Evolutionary conservation across 2,113 vertebrate species (phyloP), one percentile per base, ranked within the genome.

Genomic region (Microcebus griseorufus): DNA sequence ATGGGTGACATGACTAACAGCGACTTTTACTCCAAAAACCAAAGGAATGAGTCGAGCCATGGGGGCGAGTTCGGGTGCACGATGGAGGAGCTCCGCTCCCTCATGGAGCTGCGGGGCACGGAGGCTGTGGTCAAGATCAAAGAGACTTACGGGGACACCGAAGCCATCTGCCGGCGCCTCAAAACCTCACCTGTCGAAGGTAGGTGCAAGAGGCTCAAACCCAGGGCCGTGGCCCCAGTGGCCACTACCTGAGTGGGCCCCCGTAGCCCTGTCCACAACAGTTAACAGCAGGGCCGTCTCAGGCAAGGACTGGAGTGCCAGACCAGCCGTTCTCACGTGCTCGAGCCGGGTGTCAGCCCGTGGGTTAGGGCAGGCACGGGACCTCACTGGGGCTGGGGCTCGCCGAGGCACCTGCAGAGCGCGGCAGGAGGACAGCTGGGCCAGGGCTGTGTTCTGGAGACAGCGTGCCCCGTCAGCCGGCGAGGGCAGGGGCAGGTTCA

Each of bases 1-100:
- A 99, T 99, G 99, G 99, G 99, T 99, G 99, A 99, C 99, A 99
- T 99, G 99, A 99, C 99, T 90, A 99, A 99, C 98, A 99, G 99
- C 60, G 99, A 99, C 99, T 99, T 99, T 99, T 99, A 99, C 98
- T 99, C 99, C 98, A 99, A 99, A 99, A 99, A 99, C 99, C 99
- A 99, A 99, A 99, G 99, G 99, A 99, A 99, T 2, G 99, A 99
- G 97, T 98, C 97, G 81, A 99, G 99, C 99, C 99, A 99, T 99
- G 99, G 99, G 75, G 99, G 98, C 37, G 99, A 99, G 96, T 99
- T 99, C 73, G 99, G 99, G 98, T 99, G 99, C 98, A 99, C 99
- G 0, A 93, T 99, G 98, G 98, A 99, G 98, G 99, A 99, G 95
- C 99, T 99, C 98, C 99, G 99, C 97, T 99, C 99, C 84, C 99